Base-by-base conservation (phyloP, 2,797 vertebrate genomes). In the Momotus momota region DNA sequence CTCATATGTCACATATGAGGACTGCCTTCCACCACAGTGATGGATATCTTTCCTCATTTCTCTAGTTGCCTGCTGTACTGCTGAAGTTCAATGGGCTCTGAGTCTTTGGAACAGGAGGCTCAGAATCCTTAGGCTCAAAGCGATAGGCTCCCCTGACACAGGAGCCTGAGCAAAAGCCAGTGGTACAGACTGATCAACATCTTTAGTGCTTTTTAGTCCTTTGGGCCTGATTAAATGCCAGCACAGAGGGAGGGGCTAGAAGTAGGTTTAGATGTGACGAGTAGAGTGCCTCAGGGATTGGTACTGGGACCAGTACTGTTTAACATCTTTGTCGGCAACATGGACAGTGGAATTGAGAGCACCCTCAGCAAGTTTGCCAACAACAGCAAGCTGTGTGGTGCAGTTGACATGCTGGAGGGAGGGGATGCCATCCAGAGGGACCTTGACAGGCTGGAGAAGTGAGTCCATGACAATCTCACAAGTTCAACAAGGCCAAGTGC, bases 21-120 rank as follows among this genome's bases (percentile, higher is more conserved):
- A 27, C 14, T 19, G 15, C 15, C 10, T 67, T 31, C 33, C 20
- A 23, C 9, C 0, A 0, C 35, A 61, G 6, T 33, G n/a, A 52
- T 1, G 1, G 33, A 15, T 15, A 4, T 17, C 46, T 23, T 16
- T 83, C 31, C 18, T 55, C 23, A 10, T 23, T 81, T 19, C 25
- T 49, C 31, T 17, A 8, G 22, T 7, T 71, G 65, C 17, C 43
- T 48, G 23, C 48, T 45, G 4, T 35, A 9, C 43, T 64, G 35
- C 23, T 62, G 65, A 23, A 58, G 26, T 9, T 62, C 40, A 10
- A 0, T 1, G 33, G 41, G 18, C 26, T 78, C 25, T 13, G 9
- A 77, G 13, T n/a, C 48, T 81, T 77, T 58, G 48, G 38, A 4
- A 0, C 20, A 57, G 52, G 35, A 81, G 18, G 35, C 18, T 38